A percentile compares a stretch with the other conserved stretches of the same genome.
These are phyloP conservation scores for Periophthalmodon schlosseri DNA, from an alignment of 2,113 vertebrate species.

Conservation along the genomic window DNA sequence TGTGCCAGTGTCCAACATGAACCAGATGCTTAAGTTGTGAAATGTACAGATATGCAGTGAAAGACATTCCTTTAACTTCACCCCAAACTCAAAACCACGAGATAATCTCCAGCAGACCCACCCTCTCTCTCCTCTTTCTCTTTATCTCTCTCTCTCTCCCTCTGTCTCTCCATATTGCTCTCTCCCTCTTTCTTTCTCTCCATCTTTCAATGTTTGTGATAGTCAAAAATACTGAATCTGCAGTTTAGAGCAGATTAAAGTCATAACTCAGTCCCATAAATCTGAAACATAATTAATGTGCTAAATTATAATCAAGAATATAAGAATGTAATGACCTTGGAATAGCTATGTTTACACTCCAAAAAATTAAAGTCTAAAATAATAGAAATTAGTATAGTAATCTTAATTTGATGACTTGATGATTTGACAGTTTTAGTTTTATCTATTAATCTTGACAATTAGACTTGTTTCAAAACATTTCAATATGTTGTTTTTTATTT, in stretches of 20 bases:
- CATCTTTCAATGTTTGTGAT: background rate
- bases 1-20: background rate
- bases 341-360: background rate
- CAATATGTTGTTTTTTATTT: too few species aligned
- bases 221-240: background rate
- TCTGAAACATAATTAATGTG: background rate
- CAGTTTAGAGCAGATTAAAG: background rate
- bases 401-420: too few species aligned
- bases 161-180: background rate
- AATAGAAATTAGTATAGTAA: too few species aligned
- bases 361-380: too few species aligned
- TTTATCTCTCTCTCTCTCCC: background rate
- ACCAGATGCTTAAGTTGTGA: background rate
- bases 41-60: background rate
- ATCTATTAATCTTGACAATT: too few species aligned
- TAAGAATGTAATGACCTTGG: background rate
- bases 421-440: too few species aligned
- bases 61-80: slow-evolving; percentile 2
- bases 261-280: background rate
- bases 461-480: too few species aligned
- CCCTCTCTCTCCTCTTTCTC: background rate
- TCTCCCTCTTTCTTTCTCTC: background rate
- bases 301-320: background rate
- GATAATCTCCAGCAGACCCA: background rate
- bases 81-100: background rate